A percentile compares a stretch with the other conserved stretches of the same genome.
phyloP scores from a whole-genome alignment of 2,888 invertebrate genomes.

The Apoda limacodes region DNA sequence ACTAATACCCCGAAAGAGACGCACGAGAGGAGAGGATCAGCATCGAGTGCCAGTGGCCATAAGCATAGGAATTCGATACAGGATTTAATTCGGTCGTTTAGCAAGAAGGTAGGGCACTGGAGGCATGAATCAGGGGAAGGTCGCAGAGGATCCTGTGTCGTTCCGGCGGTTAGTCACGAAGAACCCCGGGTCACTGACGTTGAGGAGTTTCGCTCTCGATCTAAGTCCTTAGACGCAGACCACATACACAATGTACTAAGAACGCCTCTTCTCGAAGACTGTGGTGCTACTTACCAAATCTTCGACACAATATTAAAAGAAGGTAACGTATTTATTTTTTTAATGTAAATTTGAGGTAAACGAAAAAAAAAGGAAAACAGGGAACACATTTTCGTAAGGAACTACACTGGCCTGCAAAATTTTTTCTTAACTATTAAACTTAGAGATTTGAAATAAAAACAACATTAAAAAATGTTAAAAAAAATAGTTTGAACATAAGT shows the following conservation, averaged over 20 bases:
- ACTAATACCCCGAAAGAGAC: constrained; percentile 29
- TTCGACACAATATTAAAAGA: constrained; percentile 79
- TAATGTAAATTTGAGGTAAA: too few relatives aligned
- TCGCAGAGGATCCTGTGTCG: constrained; percentile 50
- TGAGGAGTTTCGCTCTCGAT: constrained; percentile 80
- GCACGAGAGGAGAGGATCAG: constrained; percentile 47
- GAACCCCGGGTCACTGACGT: constrained; percentile 53
- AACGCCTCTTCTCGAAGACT: constrained; percentile 74
- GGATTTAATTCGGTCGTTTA: constrained; percentile 80
- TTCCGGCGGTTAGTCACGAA: constrained; percentile 54
- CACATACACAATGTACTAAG: constrained; percentile 43
- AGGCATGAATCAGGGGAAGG: constrained; percentile 68
- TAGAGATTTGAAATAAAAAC: too few relatives aligned
- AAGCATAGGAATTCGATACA: constrained; percentile 77
- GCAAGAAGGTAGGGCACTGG: constrained; percentile 81
- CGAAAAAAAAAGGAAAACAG: too few relatives aligned
- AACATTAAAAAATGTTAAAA: too few relatives aligned
- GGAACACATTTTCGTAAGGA: too few relatives aligned
- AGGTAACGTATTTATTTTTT: constrained; percentile 32
- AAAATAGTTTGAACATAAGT: too few relatives aligned
- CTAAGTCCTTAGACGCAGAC: constrained; percentile 80
- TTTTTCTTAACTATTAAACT: too few relatives aligned
- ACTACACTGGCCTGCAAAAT: too few relatives aligned
- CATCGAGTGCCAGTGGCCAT: constrained; percentile 38
- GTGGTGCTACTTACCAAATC: constrained; percentile 84